Base-by-base conservation (phyloP, 2,888 invertebrate species). In the Scaptomyza tumidula region DNA sequence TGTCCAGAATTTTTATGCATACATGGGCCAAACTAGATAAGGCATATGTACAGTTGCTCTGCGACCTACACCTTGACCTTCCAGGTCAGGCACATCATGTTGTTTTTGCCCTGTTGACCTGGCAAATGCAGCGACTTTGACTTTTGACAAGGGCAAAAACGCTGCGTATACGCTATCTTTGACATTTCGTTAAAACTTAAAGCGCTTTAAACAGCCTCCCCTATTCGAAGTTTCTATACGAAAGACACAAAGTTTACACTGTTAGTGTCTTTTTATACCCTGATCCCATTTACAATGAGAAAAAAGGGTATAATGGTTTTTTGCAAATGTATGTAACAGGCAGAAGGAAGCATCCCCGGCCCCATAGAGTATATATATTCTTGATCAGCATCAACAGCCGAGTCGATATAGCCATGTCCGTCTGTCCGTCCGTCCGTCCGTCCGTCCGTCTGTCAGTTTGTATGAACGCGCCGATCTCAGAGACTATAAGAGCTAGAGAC, bases 201-300 rank as follows among this genome's bases (percentile, higher is more conserved):
- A 83, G 76, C 70, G 60, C 82, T 82, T 85, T 56, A 85, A 83
- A 80, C 80, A 52, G 62, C 53, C 54, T 31, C 64, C 33, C 54
- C 54, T 43, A 60, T 50, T 45, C 74, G 62, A 69, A 49, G 52
- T 66, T 79, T 61, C 44, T 41, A 58, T 58, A 49, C 45, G 62
- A 67, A 73, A 60, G 71, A 60, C 61, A 72, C 27, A 68, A 73
- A 75, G 54, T 79, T 77, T 69, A n/a, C 43, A 50, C 66, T 56
- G 31, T 39, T n/a, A 33, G 43, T 63, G 59, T 64, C 7, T 65
- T 24, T 53, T 54, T n/a, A n/a, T n/a, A n/a, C n/a, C n/a, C n/a
- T n/a, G n/a, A n/a, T n/a, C n/a, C n/a, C n/a, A n/a, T n/a, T n/a
- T n/a, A n/a, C n/a, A n/a, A n/a, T n/a, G n/a, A n/a, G n/a, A n/a